Conservation (phyloP, 30 jellyfish, hydroid and myxozoan genomes). For the Cassiopea xamachana region DNA sequence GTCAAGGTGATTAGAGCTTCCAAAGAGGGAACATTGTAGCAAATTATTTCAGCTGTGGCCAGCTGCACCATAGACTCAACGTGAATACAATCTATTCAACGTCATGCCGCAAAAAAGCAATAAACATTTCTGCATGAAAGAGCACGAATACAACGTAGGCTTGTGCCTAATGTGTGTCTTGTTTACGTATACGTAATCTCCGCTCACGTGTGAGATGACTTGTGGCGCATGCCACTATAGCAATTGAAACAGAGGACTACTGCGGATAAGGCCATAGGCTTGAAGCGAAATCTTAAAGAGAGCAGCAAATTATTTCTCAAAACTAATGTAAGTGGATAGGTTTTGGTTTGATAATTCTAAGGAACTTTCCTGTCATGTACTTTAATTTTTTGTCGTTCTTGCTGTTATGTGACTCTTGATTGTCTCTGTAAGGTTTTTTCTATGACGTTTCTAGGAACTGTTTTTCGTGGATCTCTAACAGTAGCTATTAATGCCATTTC, state of each 20-base stretch:
- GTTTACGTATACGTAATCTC: background rate
- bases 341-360: too few relatives aligned
- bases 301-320: too few relatives aligned
- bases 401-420: too few relatives aligned
- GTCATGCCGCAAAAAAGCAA: constrained; percentile 67
- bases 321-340: too few relatives aligned
- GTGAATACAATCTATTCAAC: constrained; percentile 38
- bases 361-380: too few relatives aligned
- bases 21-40: constrained; percentile 59
- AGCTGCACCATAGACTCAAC: constrained; percentile 57
- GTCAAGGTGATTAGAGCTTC: constrained; percentile 48
- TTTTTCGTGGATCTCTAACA: too few relatives aligned
- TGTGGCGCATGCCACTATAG: background rate
- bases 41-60: constrained; percentile 64
- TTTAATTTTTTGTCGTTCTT: too few relatives aligned
- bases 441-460: too few relatives aligned
- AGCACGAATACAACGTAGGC: background rate
- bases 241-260: background rate
- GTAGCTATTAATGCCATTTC: too few relatives aligned
- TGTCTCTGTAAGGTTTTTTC: too few relatives aligned
- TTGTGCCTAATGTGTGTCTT: constrained; percentile 11
- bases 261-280: background rate
- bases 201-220: background rate
- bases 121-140: background rate
- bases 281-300: too few relatives aligned